Percentiles rank a stretch among this genome's conserved stretches.
Evolutionary conservation across 2,888 invertebrate genomes (phyloP).

Genomic region (Agrotis exclamationis): DNA sequence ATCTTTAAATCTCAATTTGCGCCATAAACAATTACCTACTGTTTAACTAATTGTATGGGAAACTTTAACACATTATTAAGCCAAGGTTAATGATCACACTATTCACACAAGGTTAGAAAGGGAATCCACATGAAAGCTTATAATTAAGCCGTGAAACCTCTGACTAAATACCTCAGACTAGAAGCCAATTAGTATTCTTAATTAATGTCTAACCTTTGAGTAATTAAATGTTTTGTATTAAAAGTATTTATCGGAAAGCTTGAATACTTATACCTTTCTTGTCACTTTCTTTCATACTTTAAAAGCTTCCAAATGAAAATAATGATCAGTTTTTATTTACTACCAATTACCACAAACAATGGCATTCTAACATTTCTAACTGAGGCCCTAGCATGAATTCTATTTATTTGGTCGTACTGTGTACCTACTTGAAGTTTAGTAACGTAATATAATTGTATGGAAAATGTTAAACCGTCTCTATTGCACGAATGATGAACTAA

Average conservation of each 20-base stretch:
- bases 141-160: constrained; percentile 19
- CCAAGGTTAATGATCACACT: constrained; percentile 6
- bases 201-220: constrained; percentile 21
- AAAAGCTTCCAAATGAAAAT: too few relatives aligned
- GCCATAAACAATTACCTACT: not conserved
- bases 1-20: not conserved
- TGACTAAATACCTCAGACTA: constrained; percentile 18
- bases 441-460: too few relatives aligned
- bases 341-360: too few relatives aligned
- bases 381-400: too few relatives aligned
- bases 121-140: constrained; percentile 28
- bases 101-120: constrained; percentile 18
- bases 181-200: constrained; percentile 13
- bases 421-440: too few relatives aligned
- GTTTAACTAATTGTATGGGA: constrained; percentile 8
- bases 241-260: constrained; percentile 4
- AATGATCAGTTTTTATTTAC: too few relatives aligned
- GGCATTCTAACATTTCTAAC: too few relatives aligned
- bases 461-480: too few relatives aligned
- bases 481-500: too few relatives aligned
- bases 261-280: not conserved
- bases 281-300: not conserved
- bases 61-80: not conserved
- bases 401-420: too few relatives aligned
- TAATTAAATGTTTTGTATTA: constrained; percentile 14